These are phyloP conservation scores for Pterois miles DNA, from an alignment of 2,797 vertebrate genomes.

Conservation along the genomic window DNA sequence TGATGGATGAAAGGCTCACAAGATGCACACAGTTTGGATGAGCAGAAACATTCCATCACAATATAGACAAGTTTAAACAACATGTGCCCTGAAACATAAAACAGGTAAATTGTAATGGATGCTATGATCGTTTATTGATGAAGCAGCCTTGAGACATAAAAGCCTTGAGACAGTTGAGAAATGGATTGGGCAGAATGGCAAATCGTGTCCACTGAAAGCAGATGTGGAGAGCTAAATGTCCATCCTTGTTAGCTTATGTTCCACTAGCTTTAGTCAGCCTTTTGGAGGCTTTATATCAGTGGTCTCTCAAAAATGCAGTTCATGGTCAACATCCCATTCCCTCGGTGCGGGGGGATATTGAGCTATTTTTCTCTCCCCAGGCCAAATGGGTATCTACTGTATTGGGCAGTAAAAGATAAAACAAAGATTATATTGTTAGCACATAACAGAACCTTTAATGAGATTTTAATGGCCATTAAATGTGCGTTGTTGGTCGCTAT, in stretches of 20 bases:
- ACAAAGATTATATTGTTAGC: background rate
- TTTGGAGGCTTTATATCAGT: background rate
- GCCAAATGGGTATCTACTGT: background rate
- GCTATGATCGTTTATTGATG: background rate
- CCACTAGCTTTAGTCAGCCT: background rate
- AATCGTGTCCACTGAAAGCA: background rate
- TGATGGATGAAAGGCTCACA: slow-evolving; percentile 58
- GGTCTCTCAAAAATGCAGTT: background rate
- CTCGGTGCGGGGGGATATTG: too few species aligned
- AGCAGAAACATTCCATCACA: background rate
- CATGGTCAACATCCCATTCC: background rate
- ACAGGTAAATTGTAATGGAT: slow-evolving; percentile 1
- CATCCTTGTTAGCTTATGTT: background rate
- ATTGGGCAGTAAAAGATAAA: background rate
- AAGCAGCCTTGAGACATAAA: background rate
- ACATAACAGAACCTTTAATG: background rate
- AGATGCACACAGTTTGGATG: slow-evolving; percentile 16
- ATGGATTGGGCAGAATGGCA: background rate
- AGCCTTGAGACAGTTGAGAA: background rate
- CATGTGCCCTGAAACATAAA: slow-evolving; percentile 9
- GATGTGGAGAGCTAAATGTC: background rate
- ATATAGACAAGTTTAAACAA: background rate
- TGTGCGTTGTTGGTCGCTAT: too few species aligned
- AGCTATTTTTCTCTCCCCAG: background rate
- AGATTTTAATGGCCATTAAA: background rate